phyloP scores from a whole-genome alignment of 2,888 invertebrate genomes.

The Drosophila affinis region DNA sequence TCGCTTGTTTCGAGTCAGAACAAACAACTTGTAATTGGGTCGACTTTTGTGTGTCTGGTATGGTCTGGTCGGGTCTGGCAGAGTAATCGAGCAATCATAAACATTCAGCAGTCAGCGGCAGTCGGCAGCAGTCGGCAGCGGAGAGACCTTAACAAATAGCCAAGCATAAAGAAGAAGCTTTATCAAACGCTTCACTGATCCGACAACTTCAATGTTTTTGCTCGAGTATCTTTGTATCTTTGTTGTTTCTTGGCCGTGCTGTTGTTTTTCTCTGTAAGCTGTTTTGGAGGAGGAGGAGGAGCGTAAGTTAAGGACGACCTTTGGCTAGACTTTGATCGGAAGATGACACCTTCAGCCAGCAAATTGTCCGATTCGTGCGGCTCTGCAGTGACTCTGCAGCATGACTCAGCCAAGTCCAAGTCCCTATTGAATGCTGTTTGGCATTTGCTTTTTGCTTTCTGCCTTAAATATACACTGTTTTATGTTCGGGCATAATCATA shows the following conservation, averaged over 20 bases:
- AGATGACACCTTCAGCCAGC: conserved; percentile 63
- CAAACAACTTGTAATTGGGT: conserved; percentile 54
- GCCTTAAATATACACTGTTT: conserved; percentile 9
- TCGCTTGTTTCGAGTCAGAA: conserved; percentile 32
- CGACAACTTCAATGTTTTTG: conserved; percentile 15
- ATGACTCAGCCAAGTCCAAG: conserved; percentile 37
- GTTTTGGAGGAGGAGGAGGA: conserved; percentile 11
- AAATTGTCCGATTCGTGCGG: conserved; percentile 41
- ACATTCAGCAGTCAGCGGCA: conserved; percentile 2
- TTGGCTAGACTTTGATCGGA: conserved; percentile 43
- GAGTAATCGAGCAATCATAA: conserved; percentile 25
- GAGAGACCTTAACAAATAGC: conserved; percentile 41
- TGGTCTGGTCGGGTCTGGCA: neutral
- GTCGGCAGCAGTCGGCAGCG: neutral
- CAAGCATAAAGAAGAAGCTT: conserved; percentile 46
- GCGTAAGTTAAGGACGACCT: conserved; percentile 57
- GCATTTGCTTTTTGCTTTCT: conserved; percentile 23
- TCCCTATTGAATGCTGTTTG: conserved; percentile 34
- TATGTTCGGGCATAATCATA: conserved; percentile 26
- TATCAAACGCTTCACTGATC: conserved; percentile 54
- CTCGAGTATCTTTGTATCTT: neutral
- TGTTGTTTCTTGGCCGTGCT: conserved; percentile 3
- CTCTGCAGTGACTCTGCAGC: conserved; percentile 21
- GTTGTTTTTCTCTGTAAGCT: neutral
- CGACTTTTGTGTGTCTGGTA: conserved; percentile 21